Base-by-base conservation (phyloP, 2,888 invertebrate species). In the Drosophila falleni region DNA sequence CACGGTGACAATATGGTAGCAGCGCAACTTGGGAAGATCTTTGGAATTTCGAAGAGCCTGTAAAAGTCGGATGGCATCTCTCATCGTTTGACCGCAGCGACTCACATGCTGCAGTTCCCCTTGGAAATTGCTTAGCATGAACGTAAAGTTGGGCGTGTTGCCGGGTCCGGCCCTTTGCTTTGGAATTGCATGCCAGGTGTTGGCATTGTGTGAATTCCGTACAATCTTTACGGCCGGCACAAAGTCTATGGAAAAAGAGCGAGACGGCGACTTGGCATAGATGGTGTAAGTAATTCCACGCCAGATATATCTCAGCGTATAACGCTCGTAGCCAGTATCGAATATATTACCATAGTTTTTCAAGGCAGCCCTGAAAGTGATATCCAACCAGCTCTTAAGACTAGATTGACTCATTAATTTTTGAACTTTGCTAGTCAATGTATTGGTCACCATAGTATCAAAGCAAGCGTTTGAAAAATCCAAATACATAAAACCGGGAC, bases 201-300 rank as follows among this genome's bases (percentile, higher is more conserved):
- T 15, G 0, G 16, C 56, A 23, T 62, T 61, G 6, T 31, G 5
- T 31, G 31, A 31, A 31, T 31, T 31, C 31, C 66, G 19, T 0
- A 29, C 5, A 10, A 89, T 78, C 42, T 79, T 61, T 1, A 90
- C 70, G 0, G 74, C 88, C 16, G 89, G 87, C 11, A 88, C 81
- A 53, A 90, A 83, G 66, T 90, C 85, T n/a, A 90, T 80, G 13
- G 46, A 47, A 23, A 89, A 76, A 0, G 33, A 5, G 2, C 74
- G 74, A 1, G 5, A n/a, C 0, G 11, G 2, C 0, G 78, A 70
- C n/a, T 29, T 16, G 0, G 89, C 86, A 2, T 35, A 46, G 4
- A 90, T 67, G 0, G 87, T 89, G 54, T 86, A 81, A 0, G 80
- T 71, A 5, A 78, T 76, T 0, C 77, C 74, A 11, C 69, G 59